A percentile compares a stretch with the other conserved stretches of the same genome.
Conservation (phyloP, 2,113 vertebrate species). For the Forbesichthys papilliferus region DNA sequence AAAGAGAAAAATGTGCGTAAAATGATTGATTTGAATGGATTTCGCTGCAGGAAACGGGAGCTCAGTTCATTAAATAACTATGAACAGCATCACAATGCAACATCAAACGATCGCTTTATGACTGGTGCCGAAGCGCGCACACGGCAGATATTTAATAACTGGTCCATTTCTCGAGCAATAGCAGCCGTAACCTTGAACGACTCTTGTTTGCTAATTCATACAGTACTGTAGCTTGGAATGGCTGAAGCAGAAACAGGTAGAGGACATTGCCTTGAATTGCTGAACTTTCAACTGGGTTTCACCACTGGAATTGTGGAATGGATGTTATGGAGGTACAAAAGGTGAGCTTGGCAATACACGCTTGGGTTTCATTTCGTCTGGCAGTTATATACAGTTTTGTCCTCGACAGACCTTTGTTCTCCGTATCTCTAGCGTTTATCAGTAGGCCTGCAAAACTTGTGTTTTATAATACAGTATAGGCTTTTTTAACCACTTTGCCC, state of each 20-base stretch:
- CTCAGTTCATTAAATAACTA: constrained; percentile 66
- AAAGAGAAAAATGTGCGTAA: background rate
- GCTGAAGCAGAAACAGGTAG: constrained; percentile 15
- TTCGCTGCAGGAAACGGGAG: constrained; percentile 51
- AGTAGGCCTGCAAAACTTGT: background rate
- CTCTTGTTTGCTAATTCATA: constrained; percentile 35
- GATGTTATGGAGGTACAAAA: background rate
- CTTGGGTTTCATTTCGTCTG: background rate
- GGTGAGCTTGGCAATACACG: background rate
- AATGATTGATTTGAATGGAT: constrained; percentile 67
- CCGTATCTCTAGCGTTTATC: background rate
- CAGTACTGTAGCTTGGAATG: constrained; percentile 33
- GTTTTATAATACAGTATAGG: too few relatives aligned
- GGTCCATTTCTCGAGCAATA: constrained; percentile 49
- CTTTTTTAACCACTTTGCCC: too few relatives aligned
- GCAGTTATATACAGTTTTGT: background rate
- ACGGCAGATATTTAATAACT: constrained; percentile 49
- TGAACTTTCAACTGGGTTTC: constrained; percentile 17
- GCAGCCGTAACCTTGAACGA: constrained; percentile 51
- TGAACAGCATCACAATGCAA: constrained; percentile 56
- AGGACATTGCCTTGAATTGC: background rate
- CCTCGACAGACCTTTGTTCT: background rate
- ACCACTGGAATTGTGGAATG: constrained; percentile 13
- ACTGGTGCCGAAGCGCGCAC: constrained; percentile 29
- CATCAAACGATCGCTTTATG: constrained; percentile 58